Evolutionary conservation across 1,140 invertebrate species (phyloP).

Genomic region (Trichoplusia ni): DNA sequence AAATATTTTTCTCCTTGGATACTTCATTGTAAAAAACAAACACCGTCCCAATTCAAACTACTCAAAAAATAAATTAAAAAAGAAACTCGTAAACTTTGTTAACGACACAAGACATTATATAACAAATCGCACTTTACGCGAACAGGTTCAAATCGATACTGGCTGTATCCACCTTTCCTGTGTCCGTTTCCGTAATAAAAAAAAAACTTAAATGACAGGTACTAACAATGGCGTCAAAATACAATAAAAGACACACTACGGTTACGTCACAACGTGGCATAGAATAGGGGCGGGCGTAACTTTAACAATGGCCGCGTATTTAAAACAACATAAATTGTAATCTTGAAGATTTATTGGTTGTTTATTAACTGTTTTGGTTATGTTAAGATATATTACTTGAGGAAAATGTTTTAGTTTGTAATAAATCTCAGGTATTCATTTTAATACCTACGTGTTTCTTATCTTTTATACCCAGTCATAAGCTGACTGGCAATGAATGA

Average conservation of each 20-base stretch:
- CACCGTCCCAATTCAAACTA: constrained; percentile 3
- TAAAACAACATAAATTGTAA: not conserved
- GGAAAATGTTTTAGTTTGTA: no score
- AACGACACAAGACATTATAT: not conserved
- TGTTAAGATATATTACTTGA: no score
- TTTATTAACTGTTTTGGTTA: no score
- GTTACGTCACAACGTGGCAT: constrained; percentile 11
- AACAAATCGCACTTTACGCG: constrained; percentile 62
- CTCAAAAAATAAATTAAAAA: constrained; percentile 10
- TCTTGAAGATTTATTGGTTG: no score
- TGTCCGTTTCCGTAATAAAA: constrained; percentile 77
- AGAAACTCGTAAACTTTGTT: not conserved
- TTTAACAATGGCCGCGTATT: no score
- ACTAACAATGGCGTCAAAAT: constrained; percentile 51
- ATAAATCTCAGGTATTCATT: no score
- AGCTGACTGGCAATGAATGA: no score
- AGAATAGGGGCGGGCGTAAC: not conserved
- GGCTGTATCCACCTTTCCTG: constrained; percentile 60
- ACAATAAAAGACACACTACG: constrained; percentile 12
- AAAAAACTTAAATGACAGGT: constrained; percentile 55
- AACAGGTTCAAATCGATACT: constrained; percentile 68
- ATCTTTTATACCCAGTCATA: no score
- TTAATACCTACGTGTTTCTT: no score
- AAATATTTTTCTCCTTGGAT: constrained; percentile 55
- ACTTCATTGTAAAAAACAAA: constrained; percentile 60